Conservation (phyloP, 1,140 invertebrate genomes). For the Mylabris phalerata region DNA sequence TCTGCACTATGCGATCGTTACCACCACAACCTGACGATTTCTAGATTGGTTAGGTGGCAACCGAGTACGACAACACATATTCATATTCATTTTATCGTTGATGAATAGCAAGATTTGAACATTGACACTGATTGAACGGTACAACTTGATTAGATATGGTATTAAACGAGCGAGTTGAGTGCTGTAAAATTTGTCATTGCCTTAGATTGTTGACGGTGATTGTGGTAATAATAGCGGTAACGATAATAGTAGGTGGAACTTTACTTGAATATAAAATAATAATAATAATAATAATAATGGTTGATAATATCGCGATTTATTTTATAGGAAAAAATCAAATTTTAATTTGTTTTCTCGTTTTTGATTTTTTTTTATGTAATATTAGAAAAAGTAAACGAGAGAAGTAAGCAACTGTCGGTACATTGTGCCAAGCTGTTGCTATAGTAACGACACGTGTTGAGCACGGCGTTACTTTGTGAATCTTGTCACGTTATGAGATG, state of each 20-base stretch:
- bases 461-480: conserved; percentile 41
- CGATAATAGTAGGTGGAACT: neutral
- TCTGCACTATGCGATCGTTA: too few relatives aligned
- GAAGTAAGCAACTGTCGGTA: conserved; percentile 31
- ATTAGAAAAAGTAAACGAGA: conserved; percentile 23
- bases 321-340: conserved; percentile 14
- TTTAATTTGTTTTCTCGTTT: conserved; percentile 32
- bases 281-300: too few relatives aligned
- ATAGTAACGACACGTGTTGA: conserved; percentile 44
- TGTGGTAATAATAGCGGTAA: neutral
- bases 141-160: conserved; percentile 35
- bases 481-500: conserved; percentile 43
- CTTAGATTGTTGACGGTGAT: conserved; percentile 20
- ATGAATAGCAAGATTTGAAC: conserved; percentile 36
- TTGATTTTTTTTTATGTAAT: conserved; percentile 22
- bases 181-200: conserved; percentile 31
- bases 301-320: too few relatives aligned
- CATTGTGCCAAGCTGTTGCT: conserved; percentile 37
- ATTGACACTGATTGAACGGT: conserved; percentile 36
- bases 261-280: neutral
- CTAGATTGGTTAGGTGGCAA: too few relatives aligned
- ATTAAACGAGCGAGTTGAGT: conserved; percentile 32
- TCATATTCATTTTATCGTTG: conserved; percentile 36
- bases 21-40: too few relatives aligned
- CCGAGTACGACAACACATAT: conserved; percentile 19